Conservation (phyloP, 2,888 invertebrate species). For the Thera obeliscata region DNA sequence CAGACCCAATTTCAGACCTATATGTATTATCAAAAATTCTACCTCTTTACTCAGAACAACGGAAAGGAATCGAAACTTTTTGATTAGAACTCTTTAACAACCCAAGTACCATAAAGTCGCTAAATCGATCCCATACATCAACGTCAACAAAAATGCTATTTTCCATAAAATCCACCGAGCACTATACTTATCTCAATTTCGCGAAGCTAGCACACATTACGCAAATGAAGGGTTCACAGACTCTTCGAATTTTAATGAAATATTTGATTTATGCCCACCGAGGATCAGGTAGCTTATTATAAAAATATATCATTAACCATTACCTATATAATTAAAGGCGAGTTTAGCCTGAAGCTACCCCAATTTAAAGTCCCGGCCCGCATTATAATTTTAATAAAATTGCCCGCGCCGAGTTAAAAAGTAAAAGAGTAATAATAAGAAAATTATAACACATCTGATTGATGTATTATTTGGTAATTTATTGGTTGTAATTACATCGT, state of each 20-base stretch:
- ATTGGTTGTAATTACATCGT: constrained; percentile 83
- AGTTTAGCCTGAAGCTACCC: constrained; percentile 79
- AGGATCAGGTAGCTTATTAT: constrained; percentile 84
- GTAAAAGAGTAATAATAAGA: constrained; percentile 71
- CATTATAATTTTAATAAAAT: constrained; percentile 84
- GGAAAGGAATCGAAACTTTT: constrained; percentile 6
- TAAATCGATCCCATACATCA: constrained; percentile 59
- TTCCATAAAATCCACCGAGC: constrained; percentile 62
- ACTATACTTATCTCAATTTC: constrained; percentile 62
- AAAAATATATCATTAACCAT: constrained; percentile 83
- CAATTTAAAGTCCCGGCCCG: constrained; percentile 73
- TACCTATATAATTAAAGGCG: constrained; percentile 82
- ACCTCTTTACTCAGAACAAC: neutral
- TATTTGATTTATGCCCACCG: constrained; percentile 82
- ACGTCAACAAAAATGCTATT: constrained; percentile 67
- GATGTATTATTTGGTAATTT: constrained; percentile 85
- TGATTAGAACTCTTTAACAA: constrained; percentile 18
- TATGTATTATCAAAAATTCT: neutral
- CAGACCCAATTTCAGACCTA: too few relatives aligned
- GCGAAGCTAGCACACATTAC: constrained; percentile 56
- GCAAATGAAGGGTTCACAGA: constrained; percentile 76
- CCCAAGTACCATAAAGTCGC: constrained; percentile 6
- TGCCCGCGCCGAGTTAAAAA: constrained; percentile 73
- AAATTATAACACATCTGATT: constrained; percentile 85
- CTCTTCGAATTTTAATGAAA: constrained; percentile 81